Evolutionary conservation across 2,888 invertebrate species (phyloP).

Genomic region (Dione juno): DNA sequence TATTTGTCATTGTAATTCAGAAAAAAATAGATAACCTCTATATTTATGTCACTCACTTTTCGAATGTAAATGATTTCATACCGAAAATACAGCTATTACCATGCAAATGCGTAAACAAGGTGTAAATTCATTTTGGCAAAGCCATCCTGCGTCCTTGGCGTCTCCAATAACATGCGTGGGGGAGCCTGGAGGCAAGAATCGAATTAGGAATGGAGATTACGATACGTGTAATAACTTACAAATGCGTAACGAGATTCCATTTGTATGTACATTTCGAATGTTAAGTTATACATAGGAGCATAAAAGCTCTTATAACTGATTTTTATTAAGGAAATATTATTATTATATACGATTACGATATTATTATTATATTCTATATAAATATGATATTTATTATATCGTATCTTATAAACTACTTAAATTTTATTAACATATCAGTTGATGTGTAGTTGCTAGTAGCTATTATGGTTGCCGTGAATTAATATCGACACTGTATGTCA

Average conservation of each 20-base stretch:
- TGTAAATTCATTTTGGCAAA: slow-evolving; percentile 41
- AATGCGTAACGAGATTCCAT: slow-evolving; percentile 30
- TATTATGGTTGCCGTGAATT: too few species aligned
- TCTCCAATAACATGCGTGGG: slow-evolving; percentile 34
- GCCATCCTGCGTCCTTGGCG: slow-evolving; percentile 32
- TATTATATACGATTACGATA: background rate
- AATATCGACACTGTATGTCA: too few species aligned
- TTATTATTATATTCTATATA: too few species aligned
- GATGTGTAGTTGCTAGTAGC: too few species aligned
- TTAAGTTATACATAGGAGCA: background rate
- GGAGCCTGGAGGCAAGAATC: slow-evolving; percentile 30
- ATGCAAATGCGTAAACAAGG: slow-evolving; percentile 41
- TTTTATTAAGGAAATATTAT: background rate
- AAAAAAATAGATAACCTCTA: too few species aligned
- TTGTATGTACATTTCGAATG: slow-evolving; percentile 2
- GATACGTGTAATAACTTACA: slow-evolving; percentile 41
- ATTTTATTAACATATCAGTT: too few species aligned
- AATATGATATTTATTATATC: background rate
- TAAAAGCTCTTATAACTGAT: slow-evolving; percentile 7
- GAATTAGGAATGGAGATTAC: slow-evolving; percentile 36
- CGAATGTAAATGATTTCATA: slow-evolving; percentile 8
- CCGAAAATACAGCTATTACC: slow-evolving; percentile 28
- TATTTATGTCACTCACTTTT: too few species aligned
- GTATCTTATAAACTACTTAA: background rate
- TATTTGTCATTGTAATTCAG: too few species aligned